Base-by-base conservation (phyloP, 1,140 invertebrate genomes). In the Drosophila kepulauana region DNA sequence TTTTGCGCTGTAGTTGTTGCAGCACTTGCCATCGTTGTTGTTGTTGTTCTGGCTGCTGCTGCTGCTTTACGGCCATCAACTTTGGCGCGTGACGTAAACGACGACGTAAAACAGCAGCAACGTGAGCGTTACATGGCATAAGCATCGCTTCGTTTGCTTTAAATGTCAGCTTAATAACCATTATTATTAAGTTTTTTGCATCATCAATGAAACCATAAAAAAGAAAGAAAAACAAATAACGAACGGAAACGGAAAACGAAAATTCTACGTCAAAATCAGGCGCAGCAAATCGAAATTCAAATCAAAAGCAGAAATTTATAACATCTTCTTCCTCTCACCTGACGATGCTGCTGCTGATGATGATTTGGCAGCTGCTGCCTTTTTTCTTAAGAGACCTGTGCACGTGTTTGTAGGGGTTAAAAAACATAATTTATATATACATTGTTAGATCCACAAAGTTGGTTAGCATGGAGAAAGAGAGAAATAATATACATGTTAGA, bases 381-480 rank as follows among this genome's bases (percentile, higher is more conserved):
- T 88, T 79, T 92, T 92, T 76, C 86, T 79, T 81, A 92, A 79
- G 20, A 92, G 87, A 76, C 89, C 92, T 92, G 76, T 38, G 35
- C 43, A 48, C 15, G 15, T 20, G 16, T 48, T 43, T 43, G 54
- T 25, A 5, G 10, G 15, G 16, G 5, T 38, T 38, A 38, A 51
- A 52, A 45, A 45, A 35, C 8, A 61, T 10, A 66, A 59, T 20
- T 41, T 20, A 54, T 13, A 56, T 20, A 54, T 20, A 35, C 30
- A 25, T 25, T 25, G 20, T 25, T 25, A 4, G 20, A 63, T 64
- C 51, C 61, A 43, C 13, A 57, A 38, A 16, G 7, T 69, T 49
- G 28, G 79, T 64, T 20, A 67, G 80, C 80, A 84, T 38, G 20
- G 1, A 78, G 48, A 35, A 45, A 49, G 6, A 25, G 62, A 20